Percentiles rank a stretch among this genome's conserved stretches.
phyloP scores from a whole-genome alignment of 1,140 invertebrate genomes.

The Thaumatotibia leucotreta region DNA sequence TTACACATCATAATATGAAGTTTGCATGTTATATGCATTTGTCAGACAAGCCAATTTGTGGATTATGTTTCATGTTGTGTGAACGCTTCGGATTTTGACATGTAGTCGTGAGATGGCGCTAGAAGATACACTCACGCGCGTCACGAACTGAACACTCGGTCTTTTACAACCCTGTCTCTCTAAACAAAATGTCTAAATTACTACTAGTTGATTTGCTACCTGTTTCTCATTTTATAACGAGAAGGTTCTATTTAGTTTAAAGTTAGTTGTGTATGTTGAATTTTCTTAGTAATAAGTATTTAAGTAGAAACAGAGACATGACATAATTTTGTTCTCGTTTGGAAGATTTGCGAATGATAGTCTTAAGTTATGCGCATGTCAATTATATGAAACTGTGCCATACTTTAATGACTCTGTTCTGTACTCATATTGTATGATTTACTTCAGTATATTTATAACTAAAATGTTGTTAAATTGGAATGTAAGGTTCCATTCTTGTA shows the following conservation, averaged over 20 bases:
- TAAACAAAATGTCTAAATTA: not conserved
- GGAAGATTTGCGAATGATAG: conserved; percentile 6
- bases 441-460: too few species aligned
- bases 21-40: not conserved
- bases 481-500: too few species aligned
- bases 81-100: conserved; percentile 53
- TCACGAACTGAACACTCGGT: conserved; percentile 42
- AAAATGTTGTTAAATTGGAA: too few species aligned
- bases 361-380: not conserved
- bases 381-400: not conserved
- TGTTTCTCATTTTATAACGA: not conserved
- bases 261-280: conserved; percentile 21
- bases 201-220: not conserved
- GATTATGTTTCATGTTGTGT: conserved; percentile 43
- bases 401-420: too few species aligned
- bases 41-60: conserved; percentile 38
- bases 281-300: conserved; percentile 30
- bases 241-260: conserved; percentile 15
- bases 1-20: too few species aligned
- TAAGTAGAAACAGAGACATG: conserved; percentile 20
- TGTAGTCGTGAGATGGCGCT: conserved; percentile 60
- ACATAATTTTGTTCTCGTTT: not conserved
- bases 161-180: not conserved
- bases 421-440: too few species aligned
- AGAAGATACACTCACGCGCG: conserved; percentile 37